These are phyloP conservation scores for Octomys mimax DNA, from an alignment of 2,797 vertebrate genomes.

Conservation along the genomic window DNA sequence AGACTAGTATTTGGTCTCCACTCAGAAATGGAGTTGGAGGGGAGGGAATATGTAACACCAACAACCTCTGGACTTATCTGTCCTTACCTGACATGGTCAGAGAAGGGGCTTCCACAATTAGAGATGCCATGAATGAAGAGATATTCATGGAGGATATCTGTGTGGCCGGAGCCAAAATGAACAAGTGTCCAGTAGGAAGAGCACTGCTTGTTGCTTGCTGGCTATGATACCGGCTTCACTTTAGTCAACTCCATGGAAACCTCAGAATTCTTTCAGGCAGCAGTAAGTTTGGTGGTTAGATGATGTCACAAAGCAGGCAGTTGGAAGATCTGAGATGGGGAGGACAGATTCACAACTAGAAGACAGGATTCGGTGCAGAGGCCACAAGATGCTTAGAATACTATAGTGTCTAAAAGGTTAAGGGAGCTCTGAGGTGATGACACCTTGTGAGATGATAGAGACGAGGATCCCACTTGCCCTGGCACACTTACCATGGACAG, in stretches of 20 bases:
- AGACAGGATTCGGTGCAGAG: background rate
- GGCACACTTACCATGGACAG: background rate
- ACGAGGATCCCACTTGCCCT: background rate
- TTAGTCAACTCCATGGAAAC: conserved; percentile 64
- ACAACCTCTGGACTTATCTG: background rate
- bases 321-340: background rate
- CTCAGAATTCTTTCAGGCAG: conserved; percentile 36
- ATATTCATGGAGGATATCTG: background rate
- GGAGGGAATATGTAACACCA: background rate
- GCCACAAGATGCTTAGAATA: background rate
- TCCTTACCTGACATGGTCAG: conserved; percentile 72
- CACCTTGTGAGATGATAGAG: fast-evolving
- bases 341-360: background rate
- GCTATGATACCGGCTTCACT: conserved; percentile 52
- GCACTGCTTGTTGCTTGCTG: background rate
- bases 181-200: background rate
- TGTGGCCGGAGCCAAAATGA: background rate
- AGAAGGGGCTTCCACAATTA: background rate
- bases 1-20: background rate
- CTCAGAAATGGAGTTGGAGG: background rate
- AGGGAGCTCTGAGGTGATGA: background rate
- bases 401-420: background rate
- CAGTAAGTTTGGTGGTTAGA: conserved; percentile 35
- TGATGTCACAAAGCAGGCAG: conserved; percentile 55
- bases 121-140: background rate